phyloP scores from a whole-genome alignment of 2,888 invertebrate genomes.

The Ariolimax columbianus region DNA sequence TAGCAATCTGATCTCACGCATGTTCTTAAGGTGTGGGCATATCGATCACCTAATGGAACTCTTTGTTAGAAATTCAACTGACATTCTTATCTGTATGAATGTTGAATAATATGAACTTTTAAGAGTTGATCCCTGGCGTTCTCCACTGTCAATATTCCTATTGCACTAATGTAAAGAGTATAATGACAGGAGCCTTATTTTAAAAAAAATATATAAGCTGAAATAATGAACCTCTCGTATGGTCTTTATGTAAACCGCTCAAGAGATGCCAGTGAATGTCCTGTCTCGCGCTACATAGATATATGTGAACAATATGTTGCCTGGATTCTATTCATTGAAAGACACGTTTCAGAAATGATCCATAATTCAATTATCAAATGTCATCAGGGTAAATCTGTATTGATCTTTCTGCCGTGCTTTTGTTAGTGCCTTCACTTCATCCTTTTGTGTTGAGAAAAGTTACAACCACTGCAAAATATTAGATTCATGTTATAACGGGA shows the following conservation, averaged over 20 bases:
- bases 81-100: neutral
- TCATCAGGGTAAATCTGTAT: neutral
- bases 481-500: neutral
- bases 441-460: neutral
- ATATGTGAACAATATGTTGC: neutral
- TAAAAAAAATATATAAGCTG: no score
- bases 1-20: neutral
- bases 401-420: neutral
- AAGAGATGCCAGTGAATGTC: no score
- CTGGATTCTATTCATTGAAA: neutral
- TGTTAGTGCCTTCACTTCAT: neutral
- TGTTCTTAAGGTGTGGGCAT: neutral
- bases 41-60: neutral
- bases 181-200: neutral
- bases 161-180: neutral
- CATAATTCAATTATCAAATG: neutral
- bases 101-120: no score
- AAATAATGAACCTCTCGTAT: no score
- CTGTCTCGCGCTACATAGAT: no score
- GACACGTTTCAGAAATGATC: neutral
- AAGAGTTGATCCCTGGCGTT: neutral
- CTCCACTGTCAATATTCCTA: neutral
- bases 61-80: neutral
- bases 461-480: neutral
- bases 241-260: no score